Evolutionary conservation across 2,888 invertebrate species (phyloP), one percentile per base, ranked within the genome.

Genomic region (Thymelicus acteon): DNA sequence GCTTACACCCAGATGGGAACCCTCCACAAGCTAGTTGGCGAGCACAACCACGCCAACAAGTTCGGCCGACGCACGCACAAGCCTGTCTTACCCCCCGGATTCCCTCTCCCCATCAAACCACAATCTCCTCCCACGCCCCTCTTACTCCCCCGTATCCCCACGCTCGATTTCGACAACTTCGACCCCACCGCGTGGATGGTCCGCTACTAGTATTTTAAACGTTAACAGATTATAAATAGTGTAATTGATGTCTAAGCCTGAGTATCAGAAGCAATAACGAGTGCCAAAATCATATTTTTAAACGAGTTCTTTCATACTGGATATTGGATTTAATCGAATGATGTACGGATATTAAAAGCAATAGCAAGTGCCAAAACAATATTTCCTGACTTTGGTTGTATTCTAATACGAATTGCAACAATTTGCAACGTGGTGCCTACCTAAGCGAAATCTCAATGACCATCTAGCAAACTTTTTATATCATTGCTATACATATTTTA

Each of bases 1-100:
- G 93, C 93, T 2, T 93, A 93, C 84, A 93, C 93, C 12, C 92
- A 92, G 78, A 90, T 89, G 74, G 93, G 93, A 48, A 87, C 90
- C 7, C 78, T 93, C 6, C 92, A 92, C 81, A 93, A 93, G 76
- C 83, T 93, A 48, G 91, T 93, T 52, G 93, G 93, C 15, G 93
- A 92, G 72, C 93, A 93, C 81, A 93, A 93, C 78, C 93, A 93
- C 80, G 84, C 80, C n/a, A 87, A 86, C 24, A 89, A 91, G 67
- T 88, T 89, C 75, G 90, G 89, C 60, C 86, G 91, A 37, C 85
- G 90, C 54, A 73, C 76, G 6, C 72, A 72, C 71, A 80, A 19
- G 60, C 74, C 81, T 19, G 85, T 84, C 71, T 58, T 15, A 19
- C 69, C 31, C 39, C 62, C 58, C 10, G 57, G 57, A n/a, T 62